Conservation (phyloP, 2,888 invertebrate genomes). For the Anticlea derivata region DNA sequence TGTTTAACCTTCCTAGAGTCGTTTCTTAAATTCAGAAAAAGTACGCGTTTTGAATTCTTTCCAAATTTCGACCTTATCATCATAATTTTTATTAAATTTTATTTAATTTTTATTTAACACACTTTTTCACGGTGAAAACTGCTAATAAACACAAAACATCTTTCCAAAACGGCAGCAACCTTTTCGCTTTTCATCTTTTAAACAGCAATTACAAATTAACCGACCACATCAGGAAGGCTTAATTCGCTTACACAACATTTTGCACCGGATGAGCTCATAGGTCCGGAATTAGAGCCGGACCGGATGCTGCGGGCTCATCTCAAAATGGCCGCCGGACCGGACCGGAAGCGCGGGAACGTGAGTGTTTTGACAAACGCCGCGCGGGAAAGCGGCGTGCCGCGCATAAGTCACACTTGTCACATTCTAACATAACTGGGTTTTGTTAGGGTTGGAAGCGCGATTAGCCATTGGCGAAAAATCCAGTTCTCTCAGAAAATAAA, state of each 20-base stretch:
- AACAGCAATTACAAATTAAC: conserved; percentile 38
- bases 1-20: no score
- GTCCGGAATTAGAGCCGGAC: conserved; percentile 57
- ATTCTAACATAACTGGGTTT: conserved; percentile 18
- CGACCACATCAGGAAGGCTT: conserved; percentile 55
- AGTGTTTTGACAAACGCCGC: conserved; percentile 78
- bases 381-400: conserved; percentile 68
- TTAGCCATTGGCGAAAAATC: no score
- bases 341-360: conserved; percentile 79
- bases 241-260: conserved; percentile 79
- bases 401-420: conserved; percentile 54
- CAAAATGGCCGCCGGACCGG: conserved; percentile 62
- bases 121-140: no score
- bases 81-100: neutral
- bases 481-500: no score
- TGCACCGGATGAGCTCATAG: conserved; percentile 64
- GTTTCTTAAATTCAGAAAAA: no score
- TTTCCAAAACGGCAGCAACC: neutral
- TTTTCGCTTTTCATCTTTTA: conserved; percentile 9
- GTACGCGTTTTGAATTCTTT: no score
- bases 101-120: neutral
- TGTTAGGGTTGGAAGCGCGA: conserved; percentile 17
- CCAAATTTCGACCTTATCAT: no score
- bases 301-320: conserved; percentile 56
- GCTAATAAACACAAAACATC: neutral